Percentiles rank a stretch among this genome's conserved stretches.
Evolutionary conservation across 1,140 invertebrate genomes (phyloP).

Genomic region (Carposina sasakii): DNA sequence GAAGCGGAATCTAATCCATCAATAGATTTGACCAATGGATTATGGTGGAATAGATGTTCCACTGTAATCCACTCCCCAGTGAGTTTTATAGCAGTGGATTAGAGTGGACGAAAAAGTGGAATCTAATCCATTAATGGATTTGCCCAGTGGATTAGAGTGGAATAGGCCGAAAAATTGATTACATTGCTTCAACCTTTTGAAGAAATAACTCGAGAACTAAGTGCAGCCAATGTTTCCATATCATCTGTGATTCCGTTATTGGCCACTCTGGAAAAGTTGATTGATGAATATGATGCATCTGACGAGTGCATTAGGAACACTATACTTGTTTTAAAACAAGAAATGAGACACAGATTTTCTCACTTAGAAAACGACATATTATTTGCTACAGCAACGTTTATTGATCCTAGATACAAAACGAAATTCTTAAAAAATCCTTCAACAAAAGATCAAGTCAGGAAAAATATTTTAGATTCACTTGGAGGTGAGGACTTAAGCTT

Average conservation of each 20-base stretch:
- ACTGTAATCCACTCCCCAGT: too few species aligned
- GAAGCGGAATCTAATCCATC: too few species aligned
- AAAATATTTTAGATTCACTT: slow-evolving; percentile 29
- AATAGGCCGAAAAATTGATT: slow-evolving; percentile 25
- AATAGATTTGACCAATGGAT: too few species aligned
- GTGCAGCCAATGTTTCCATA: slow-evolving; percentile 21
- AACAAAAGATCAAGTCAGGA: slow-evolving; percentile 23
- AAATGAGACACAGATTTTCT: slow-evolving; percentile 24
- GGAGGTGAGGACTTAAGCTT: slow-evolving; percentile 17
- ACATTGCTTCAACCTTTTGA: slow-evolving; percentile 26
- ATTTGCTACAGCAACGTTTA: slow-evolving; percentile 27
- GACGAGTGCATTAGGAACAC: slow-evolving; percentile 23
- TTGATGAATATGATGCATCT: slow-evolving; percentile 21
- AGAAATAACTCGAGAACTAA: slow-evolving; percentile 28
- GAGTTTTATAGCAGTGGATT: too few species aligned
- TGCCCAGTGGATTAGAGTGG: too few species aligned
- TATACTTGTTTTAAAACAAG: slow-evolving; percentile 24
- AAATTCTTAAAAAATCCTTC: slow-evolving; percentile 25
- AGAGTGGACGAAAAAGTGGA: too few species aligned
- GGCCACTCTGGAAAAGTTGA: slow-evolving; percentile 25
- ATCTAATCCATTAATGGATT: too few species aligned
- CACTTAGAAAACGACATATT: slow-evolving; percentile 27
- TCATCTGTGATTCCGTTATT: slow-evolving; percentile 30
- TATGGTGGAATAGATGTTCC: too few species aligned
- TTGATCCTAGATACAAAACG: slow-evolving; percentile 26